Base-by-base conservation (phyloP, 2,888 invertebrate species). In the Macrosoma leucophasiata region DNA sequence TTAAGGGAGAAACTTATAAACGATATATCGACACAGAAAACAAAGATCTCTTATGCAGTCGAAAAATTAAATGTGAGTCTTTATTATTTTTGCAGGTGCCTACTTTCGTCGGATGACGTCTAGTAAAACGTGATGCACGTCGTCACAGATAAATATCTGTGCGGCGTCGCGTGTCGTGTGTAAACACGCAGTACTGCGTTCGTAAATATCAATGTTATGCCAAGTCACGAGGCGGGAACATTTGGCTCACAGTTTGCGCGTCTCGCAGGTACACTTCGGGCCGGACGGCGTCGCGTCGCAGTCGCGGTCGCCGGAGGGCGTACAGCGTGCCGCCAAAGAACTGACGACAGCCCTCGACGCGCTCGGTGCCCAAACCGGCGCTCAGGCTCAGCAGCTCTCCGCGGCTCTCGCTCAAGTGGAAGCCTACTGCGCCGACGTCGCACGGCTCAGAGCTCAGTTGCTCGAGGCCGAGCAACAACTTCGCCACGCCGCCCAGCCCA, bases 381-480 rank as follows among this genome's bases (percentile, higher is more conserved):
- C 86, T 32, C 91, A 92, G 65, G 88, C 88, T 32, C 70, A 76
- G 34, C 88, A 89, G 50, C 84, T 96, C 48, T 91, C 90, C 59
- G 86, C 89, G 21, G 93, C 94, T 51, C 88, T 96, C 30, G 84
- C 89, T 46, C 96, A 96, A 77, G 90, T 96, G 55, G 96, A 96
- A 67, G 89, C 91, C 43, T 94, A 95, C 74, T 93, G 94, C 69
- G 89, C 91, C 65, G 95, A 96, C 78, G 91, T 96, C 64, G 94
- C 93, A 58, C 87, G 90, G 30, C 86, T 96, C 48, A 90, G 95
- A 37, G 92, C 93, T 59, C 91, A 93, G 71, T 91, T 95, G 58
- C 89, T 94, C 45, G 90, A 92, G 68, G 93, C 93, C 46, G 96
- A 96, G 75, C 95, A 95, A 72, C 92, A 93, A 68, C 86, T 96